Percentiles rank a stretch among this genome's conserved stretches.
Evolutionary conservation across 2,888 invertebrate genomes (phyloP).

Genomic region (Taphrorychus bicolor): DNA sequence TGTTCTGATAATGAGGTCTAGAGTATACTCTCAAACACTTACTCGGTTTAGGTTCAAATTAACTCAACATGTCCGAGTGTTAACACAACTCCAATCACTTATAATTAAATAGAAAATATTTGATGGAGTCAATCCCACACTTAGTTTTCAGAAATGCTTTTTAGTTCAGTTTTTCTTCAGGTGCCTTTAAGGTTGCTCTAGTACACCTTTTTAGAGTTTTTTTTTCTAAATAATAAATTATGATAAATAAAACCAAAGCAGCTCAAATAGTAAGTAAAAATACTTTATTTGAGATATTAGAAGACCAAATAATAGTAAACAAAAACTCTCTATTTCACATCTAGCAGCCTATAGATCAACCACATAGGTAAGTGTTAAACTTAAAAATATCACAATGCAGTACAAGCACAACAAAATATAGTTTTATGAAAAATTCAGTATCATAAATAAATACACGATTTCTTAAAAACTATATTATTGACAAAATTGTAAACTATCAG

Average conservation of each 20-base stretch:
- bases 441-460: conserved; percentile 19
- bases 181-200: too few relatives aligned
- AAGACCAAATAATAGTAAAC: conserved; percentile 30
- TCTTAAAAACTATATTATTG: conserved; percentile 11
- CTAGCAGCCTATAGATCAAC: conserved; percentile 37
- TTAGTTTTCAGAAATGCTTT: too few relatives aligned
- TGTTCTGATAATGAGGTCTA: too few relatives aligned
- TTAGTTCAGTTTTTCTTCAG: too few relatives aligned
- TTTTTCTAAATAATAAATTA: background rate
- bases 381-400: conserved; percentile 56
- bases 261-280: conserved; percentile 35
- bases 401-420: conserved; percentile 51
- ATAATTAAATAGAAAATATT: too few relatives aligned
- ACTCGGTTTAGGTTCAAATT: too few relatives aligned
- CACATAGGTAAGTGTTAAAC: conserved; percentile 40
- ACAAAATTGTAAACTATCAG: background rate
- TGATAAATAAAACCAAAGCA: conserved; percentile 17
- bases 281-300: conserved; percentile 32
- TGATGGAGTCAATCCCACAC: too few relatives aligned
- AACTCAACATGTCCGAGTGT: too few relatives aligned
- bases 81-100: too few relatives aligned
- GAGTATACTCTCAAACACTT: too few relatives aligned
- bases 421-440: conserved; percentile 23
- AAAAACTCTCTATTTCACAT: conserved; percentile 5
- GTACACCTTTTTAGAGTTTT: background rate